Conservation (phyloP, 2,797 vertebrate species). For the Pelodytes ibericus region DNA sequence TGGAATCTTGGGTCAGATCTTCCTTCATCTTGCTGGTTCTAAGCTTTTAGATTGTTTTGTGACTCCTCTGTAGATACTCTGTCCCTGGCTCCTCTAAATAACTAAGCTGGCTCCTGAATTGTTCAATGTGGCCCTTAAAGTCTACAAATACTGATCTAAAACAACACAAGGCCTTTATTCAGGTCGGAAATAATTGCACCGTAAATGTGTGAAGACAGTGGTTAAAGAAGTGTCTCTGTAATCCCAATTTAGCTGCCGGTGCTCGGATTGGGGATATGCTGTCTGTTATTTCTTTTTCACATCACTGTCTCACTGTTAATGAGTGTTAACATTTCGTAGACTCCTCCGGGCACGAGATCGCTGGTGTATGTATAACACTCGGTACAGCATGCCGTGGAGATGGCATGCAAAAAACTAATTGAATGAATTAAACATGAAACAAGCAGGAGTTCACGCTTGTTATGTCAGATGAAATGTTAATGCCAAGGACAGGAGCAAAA, state of each 20-base stretch:
- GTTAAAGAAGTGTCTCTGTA: no score
- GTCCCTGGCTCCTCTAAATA: no score
- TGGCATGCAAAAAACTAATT: constrained; percentile 4
- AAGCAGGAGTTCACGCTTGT: constrained; percentile 6
- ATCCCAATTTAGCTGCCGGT: neutral
- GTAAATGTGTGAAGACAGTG: no score
- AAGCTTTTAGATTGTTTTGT: no score
- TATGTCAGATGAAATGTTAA: neutral
- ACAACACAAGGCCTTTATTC: no score
- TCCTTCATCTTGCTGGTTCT: no score
- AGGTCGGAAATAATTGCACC: no score
- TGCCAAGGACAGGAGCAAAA: neutral
- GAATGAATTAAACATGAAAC: constrained; percentile 33
- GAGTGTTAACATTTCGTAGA: constrained; percentile 13
- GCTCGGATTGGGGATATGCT: neutral
- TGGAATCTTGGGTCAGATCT: no score
- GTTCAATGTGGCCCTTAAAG: no score
- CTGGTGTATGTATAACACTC: constrained; percentile 22
- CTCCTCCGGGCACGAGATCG: neutral
- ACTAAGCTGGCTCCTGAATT: no score
- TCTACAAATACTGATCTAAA: no score
- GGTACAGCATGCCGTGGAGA: neutral
- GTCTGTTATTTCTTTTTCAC: neutral
- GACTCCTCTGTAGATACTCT: no score
- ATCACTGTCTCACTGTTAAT: constrained; percentile 2